A percentile compares a stretch with the other conserved stretches of the same genome.
phyloP scores from a whole-genome alignment of 2,888 invertebrate genomes.

The Hydriomena furcata region DNA sequence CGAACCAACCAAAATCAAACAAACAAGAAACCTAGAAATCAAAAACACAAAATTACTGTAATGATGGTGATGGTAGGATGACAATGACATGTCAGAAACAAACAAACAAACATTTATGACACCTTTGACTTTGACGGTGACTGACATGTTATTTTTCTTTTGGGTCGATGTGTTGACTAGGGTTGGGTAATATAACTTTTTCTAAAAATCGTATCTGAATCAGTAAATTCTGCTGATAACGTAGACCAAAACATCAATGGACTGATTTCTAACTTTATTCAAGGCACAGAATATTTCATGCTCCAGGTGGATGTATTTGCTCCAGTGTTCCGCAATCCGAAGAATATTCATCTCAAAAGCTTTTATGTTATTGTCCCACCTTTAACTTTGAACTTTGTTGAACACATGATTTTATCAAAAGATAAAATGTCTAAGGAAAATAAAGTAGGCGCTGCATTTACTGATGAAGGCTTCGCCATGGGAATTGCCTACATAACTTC shows the following conservation, averaged over 20 bases:
- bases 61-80: no score
- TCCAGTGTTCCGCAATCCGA: conserved; percentile 92
- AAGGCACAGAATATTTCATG: conserved; percentile 94
- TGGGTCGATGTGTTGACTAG: no score
- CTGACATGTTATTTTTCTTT: no score
- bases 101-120: no score
- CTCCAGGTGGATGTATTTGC: conserved; percentile 96
- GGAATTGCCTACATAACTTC: conserved; percentile 96
- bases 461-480: conserved; percentile 99
- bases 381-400: conserved; percentile 96
- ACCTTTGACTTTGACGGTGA: no score
- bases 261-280: conserved; percentile 92
- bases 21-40: conserved; percentile 27
- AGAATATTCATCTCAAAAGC: conserved; percentile 94
- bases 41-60: no score
- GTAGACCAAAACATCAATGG: conserved; percentile 91
- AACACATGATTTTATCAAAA: conserved; percentile 95
- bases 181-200: no score
- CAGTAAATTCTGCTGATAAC: conserved; percentile 86
- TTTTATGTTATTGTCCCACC: conserved; percentile 98
- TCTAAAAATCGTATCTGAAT: no score
- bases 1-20: conserved; percentile 9
- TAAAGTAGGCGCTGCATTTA: conserved; percentile 94
- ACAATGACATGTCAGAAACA: no score
- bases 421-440: conserved; percentile 96